phyloP scores from a whole-genome alignment of 2,888 invertebrate species.

The Chrysodeixis includens region DNA sequence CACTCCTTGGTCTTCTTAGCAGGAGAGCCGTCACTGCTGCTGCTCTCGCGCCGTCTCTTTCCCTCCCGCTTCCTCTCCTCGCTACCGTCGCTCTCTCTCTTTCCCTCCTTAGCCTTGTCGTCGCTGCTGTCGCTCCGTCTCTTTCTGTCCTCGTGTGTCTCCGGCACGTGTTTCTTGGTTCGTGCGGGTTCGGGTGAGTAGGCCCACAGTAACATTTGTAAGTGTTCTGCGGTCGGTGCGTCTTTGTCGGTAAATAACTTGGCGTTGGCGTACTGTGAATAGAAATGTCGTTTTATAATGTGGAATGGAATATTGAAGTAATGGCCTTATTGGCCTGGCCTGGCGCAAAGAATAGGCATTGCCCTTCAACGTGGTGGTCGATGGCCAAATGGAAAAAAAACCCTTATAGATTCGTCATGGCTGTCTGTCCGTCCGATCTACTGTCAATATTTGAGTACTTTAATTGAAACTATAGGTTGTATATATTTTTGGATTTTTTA shows the following conservation, averaged over 20 bases:
- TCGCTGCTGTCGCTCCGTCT: conserved; percentile 69
- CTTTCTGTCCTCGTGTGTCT: conserved; percentile 72
- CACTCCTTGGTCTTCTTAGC: conserved; percentile 77
- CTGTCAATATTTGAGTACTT: too few species aligned
- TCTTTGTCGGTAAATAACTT: conserved; percentile 91
- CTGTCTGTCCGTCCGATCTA: too few species aligned
- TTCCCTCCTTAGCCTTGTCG: conserved; percentile 54
- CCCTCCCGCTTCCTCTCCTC: too few species aligned
- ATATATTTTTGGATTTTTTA: too few species aligned
- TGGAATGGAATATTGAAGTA: too few species aligned
- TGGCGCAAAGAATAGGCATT: too few species aligned
- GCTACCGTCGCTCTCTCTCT: not conserved
- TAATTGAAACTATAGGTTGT: too few species aligned
- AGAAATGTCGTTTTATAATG: conserved; percentile 19
- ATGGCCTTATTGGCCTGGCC: too few species aligned
- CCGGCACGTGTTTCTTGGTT: conserved; percentile 88
- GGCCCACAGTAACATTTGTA: conserved; percentile 92
- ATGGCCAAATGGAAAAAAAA: too few species aligned
- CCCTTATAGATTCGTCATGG: too few species aligned
- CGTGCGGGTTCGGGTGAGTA: conserved; percentile 92
- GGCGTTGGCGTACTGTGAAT: conserved; percentile 89
- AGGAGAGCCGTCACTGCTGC: conserved; percentile 74
- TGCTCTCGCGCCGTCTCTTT: conserved; percentile 69
- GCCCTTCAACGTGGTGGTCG: too few species aligned
- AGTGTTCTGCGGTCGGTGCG: conserved; percentile 91